Evolutionary conservation across 92 coral and sea anemone species (phyloP).

Genomic region (Actinernus sp.): DNA sequence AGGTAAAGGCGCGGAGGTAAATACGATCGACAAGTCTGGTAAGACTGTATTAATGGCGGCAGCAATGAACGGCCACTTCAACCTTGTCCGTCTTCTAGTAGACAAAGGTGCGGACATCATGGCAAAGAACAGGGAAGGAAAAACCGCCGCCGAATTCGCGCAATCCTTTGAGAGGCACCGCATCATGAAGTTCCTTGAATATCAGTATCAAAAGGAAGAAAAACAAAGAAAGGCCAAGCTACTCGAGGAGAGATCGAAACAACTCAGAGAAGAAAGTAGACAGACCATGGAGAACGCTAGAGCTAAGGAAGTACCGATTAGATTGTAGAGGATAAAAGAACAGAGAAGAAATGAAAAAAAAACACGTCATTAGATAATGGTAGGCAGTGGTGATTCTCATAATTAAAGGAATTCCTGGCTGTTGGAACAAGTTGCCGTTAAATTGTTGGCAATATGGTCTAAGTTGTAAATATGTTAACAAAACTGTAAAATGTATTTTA

Average conservation of each 20-base stretch:
- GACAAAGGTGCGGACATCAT: conserved; percentile 95
- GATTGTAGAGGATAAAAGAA: no score
- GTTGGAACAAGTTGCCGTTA: no score
- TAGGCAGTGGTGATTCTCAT: no score
- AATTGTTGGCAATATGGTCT: no score
- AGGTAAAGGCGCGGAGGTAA: conserved; percentile 89
- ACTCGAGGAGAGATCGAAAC: conserved; percentile 67
- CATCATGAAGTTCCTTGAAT: conserved; percentile 88
- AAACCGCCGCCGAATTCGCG: conserved; percentile 96
- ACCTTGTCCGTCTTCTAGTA: conserved; percentile 88
- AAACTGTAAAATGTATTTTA: no score
- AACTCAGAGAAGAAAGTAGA: conserved; percentile 36
- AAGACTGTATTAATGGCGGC: conserved; percentile 98
- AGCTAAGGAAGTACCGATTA: conserved; percentile 13
- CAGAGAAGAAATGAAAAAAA: no score
- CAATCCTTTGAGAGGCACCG: conserved; percentile 90
- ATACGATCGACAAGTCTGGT: conserved; percentile 89
- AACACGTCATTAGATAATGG: no score
- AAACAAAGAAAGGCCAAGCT: conserved; percentile 88
- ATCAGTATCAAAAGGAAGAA: conserved; percentile 80
- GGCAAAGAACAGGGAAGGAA: conserved; percentile 88
- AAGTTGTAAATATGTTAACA: no score
- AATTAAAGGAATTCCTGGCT: no score
- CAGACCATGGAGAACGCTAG: conserved; percentile 9
- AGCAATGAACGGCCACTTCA: conserved; percentile 94